Percentiles rank a stretch among this genome's conserved stretches.
phyloP scores from a whole-genome alignment of 2,797 vertebrate species.

The Podarcis lilfordi region DNA sequence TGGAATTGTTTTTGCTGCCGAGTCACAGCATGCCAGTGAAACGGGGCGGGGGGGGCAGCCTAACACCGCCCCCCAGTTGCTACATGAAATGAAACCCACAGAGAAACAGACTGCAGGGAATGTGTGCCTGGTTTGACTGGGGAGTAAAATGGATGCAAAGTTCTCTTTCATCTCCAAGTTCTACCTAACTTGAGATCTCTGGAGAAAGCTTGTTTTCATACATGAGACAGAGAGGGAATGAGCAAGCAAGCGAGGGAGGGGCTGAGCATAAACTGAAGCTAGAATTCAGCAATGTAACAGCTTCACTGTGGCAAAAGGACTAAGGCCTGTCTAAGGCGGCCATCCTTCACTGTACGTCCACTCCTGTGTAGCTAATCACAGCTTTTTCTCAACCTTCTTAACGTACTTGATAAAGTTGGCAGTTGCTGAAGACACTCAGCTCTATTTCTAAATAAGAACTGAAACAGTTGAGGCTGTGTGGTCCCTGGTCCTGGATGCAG shows the following conservation, averaged over 20 bases:
- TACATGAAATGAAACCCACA: not conserved
- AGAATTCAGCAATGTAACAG: not conserved
- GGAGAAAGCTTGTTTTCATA: not conserved
- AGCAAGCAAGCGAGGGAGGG: rapidly evolving
- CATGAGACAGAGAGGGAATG: not conserved
- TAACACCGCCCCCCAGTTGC: not conserved
- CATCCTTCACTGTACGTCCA: not conserved
- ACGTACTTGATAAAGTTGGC: too few species aligned
- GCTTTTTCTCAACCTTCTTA: too few species aligned
- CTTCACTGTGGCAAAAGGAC: not conserved
- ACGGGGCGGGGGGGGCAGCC: not conserved
- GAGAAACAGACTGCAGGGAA: not conserved
- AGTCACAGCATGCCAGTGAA: not conserved
- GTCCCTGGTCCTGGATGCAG: too few species aligned
- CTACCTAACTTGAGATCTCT: not conserved
- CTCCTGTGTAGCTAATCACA: too few species aligned
- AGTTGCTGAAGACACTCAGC: too few species aligned
- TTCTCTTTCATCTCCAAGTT: not conserved
- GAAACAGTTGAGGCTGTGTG: too few species aligned
- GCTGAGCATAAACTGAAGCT: not conserved
- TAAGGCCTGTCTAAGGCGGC: not conserved
- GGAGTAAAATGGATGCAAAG: not conserved
- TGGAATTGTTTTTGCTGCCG: not conserved
- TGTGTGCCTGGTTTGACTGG: not conserved
- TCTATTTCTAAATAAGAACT: too few species aligned